A percentile compares a stretch with the other conserved stretches of the same genome.
Conservation (phyloP, 2,888 invertebrate genomes). For the Zygaena filipendulae region DNA sequence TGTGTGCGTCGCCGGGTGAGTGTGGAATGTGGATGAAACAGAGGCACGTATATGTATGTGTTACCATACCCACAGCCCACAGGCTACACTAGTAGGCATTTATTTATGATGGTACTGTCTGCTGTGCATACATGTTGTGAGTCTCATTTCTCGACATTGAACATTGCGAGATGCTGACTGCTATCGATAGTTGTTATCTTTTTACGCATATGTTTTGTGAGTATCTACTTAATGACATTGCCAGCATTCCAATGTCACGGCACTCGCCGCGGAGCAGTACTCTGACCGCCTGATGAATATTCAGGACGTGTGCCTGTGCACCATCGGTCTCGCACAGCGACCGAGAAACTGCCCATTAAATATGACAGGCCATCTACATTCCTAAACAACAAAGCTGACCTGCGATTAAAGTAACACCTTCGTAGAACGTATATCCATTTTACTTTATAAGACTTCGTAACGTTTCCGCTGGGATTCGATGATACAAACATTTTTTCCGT, state of each 20-base stretch:
- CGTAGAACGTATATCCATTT: slow-evolving; percentile 58
- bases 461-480: slow-evolving; percentile 65
- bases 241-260: slow-evolving; percentile 13
- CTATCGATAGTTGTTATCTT: no score
- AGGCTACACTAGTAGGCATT: no score
- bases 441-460: slow-evolving; percentile 63
- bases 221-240: not conserved
- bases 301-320: slow-evolving; percentile 45
- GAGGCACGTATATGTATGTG: no score
- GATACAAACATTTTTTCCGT: slow-evolving; percentile 59
- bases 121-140: no score
- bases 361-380: slow-evolving; percentile 67
- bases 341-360: slow-evolving; percentile 62
- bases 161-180: no score
- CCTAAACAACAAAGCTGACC: slow-evolving; percentile 62
- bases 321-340: slow-evolving; percentile 38
- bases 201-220: no score
- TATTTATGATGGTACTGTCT: no score
- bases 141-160: no score
- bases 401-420: slow-evolving; percentile 68
- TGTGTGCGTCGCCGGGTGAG: no score
- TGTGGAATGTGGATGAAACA: no score
- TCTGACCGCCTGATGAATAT: slow-evolving; percentile 36
- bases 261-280: slow-evolving; percentile 11
- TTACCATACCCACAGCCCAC: no score